phyloP scores from a whole-genome alignment of 92 coral and sea anemone species.

The Phymanthus crucifer region DNA sequence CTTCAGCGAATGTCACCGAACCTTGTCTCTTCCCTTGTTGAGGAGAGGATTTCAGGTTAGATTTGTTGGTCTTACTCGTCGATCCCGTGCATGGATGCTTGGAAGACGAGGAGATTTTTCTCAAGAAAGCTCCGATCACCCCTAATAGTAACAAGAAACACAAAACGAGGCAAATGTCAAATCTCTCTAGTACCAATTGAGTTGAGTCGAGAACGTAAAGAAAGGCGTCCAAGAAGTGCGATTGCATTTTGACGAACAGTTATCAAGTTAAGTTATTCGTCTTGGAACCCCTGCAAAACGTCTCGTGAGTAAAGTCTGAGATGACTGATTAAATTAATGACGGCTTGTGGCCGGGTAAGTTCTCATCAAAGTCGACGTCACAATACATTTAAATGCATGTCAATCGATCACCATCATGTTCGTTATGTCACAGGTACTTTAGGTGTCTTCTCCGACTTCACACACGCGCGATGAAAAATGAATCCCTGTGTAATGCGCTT shows the following conservation, averaged over 20 bases:
- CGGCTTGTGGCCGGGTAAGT: background rate
- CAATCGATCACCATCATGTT: background rate
- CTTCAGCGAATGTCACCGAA: conserved; percentile 79
- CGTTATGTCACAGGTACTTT: background rate
- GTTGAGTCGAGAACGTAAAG: background rate
- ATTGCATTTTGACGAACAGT: background rate
- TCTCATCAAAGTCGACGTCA: background rate
- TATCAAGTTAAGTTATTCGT: background rate
- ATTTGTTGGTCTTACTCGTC: conserved; percentile 32
- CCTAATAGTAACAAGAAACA: conserved; percentile 60
- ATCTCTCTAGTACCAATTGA: background rate
- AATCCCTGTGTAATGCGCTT: background rate
- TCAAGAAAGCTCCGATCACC: conserved; percentile 53
- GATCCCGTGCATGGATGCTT: conserved; percentile 35
- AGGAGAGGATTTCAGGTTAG: conserved; percentile 51
- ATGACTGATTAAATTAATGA: background rate
- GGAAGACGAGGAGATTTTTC: conserved; percentile 36
- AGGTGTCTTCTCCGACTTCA: background rate
- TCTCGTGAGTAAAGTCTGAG: background rate
- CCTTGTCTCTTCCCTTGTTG: conserved; percentile 55
- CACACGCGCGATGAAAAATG: conserved; percentile 1
- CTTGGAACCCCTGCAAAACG: background rate
- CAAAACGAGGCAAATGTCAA: conserved; percentile 4
- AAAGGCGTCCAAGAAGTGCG: background rate
- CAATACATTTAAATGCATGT: background rate